Percentiles rank a stretch among this genome's conserved stretches.
Conservation (phyloP, 2,113 vertebrate species). For the Gobio gobio region DNA sequence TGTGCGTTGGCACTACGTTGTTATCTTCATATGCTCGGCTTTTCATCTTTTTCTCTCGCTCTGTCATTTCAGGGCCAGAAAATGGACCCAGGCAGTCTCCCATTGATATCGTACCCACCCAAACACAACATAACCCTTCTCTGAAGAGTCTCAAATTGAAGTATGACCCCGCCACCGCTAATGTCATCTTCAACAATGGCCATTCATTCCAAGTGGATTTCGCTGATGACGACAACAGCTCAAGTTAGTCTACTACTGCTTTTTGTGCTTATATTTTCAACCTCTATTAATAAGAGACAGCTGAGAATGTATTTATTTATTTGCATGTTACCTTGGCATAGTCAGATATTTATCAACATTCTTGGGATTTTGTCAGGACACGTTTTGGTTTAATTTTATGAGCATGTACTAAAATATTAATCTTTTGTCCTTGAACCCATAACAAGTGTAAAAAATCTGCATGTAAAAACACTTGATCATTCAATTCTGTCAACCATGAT, state of each 20-base stretch:
- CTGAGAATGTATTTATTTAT: neutral
- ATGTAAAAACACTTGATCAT: neutral
- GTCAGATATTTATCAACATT: neutral
- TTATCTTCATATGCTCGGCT: neutral
- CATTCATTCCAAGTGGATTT: constrained; percentile 92
- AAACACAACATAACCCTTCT: constrained; percentile 81
- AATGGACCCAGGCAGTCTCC: constrained; percentile 91
- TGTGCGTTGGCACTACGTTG: neutral
- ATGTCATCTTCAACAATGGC: constrained; percentile 89
- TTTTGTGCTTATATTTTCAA: neutral
- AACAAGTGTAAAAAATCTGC: neutral
- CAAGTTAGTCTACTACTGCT: constrained; percentile 81
- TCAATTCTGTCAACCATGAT: no score
- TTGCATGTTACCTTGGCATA: neutral
- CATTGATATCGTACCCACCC: constrained; percentile 86
- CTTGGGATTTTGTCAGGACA: no score
- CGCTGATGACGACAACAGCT: constrained; percentile 84
- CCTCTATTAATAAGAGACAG: neutral
- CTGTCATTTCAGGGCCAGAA: constrained; percentile 80
- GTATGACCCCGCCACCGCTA: constrained; percentile 84
- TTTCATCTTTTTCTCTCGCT: neutral
- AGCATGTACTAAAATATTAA: no score
- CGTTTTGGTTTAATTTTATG: neutral
- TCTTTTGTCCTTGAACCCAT: no score
- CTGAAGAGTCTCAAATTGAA: constrained; percentile 81